Conservation (phyloP, 2,113 vertebrate species). For the Callithrix jacchus region DNA sequence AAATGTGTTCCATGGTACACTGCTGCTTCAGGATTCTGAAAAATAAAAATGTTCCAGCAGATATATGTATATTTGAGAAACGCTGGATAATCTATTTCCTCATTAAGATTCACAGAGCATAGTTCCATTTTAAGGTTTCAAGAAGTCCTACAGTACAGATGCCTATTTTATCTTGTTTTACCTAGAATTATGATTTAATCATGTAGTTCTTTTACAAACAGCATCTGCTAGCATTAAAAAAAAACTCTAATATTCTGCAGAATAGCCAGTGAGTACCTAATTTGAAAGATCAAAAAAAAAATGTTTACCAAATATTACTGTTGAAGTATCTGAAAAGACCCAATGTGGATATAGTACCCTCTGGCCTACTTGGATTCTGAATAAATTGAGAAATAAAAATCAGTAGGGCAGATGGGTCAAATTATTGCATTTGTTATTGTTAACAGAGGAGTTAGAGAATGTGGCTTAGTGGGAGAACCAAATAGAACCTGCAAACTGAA, state of each 20-base stretch:
- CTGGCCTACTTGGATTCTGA: neutral
- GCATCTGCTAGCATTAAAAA: constrained; percentile 45
- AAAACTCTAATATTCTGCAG: neutral
- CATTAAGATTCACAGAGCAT: constrained; percentile 26
- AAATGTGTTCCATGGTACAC: neutral
- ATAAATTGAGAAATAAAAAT: constrained; percentile 10
- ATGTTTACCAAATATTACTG: neutral
- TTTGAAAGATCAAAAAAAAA: neutral
- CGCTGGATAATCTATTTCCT: neutral
- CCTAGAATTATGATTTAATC: constrained; percentile 20
- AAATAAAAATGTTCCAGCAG: neutral
- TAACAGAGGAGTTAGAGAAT: neutral
- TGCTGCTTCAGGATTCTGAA: neutral
- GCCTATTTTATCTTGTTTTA: constrained; percentile 51
- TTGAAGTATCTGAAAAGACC: neutral
- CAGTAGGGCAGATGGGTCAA: neutral
- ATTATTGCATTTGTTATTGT: neutral
- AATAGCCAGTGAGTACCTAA: neutral
- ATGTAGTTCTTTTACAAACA: constrained; percentile 47
- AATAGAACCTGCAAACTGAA: neutral
- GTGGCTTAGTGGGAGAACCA: neutral
- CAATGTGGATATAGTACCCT: neutral
- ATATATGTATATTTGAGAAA: neutral
- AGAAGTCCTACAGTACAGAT: neutral
- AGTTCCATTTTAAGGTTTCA: constrained; percentile 26